A percentile compares a stretch with the other conserved stretches of the same genome.
phyloP scores from a whole-genome alignment of 2,888 invertebrate species.

The Lordiphosa andalusiaca region DNA sequence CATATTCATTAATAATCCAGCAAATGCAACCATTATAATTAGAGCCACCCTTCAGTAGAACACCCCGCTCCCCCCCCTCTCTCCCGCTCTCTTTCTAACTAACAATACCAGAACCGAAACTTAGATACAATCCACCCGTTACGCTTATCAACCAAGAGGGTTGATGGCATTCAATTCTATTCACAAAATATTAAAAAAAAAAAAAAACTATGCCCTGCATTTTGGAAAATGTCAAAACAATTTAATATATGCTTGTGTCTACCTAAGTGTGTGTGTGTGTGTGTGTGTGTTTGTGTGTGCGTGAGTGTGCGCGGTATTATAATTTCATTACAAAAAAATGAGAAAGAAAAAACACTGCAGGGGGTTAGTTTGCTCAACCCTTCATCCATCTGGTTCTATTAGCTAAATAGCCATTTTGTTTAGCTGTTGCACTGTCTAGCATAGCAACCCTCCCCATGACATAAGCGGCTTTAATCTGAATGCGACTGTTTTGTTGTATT shows the following conservation, averaged over 20 bases:
- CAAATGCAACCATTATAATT: slow-evolving; percentile 65
- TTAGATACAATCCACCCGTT: slow-evolving; percentile 48
- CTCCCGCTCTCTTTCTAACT: slow-evolving; percentile 9
- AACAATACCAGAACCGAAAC: slow-evolving; percentile 21
- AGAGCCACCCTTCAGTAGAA: slow-evolving; percentile 53
- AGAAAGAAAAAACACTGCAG: slow-evolving; percentile 38
- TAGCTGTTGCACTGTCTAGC: slow-evolving; percentile 50
- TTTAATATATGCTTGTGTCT: slow-evolving; percentile 40
- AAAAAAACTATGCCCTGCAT: slow-evolving; percentile 54
- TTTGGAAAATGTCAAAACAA: slow-evolving; percentile 74
- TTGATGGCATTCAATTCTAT: slow-evolving; percentile 37
- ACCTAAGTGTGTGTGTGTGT: slow-evolving; percentile 26
- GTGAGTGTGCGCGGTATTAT: slow-evolving; percentile 47
- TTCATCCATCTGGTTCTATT: slow-evolving; percentile 50
- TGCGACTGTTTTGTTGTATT: slow-evolving; percentile 31
- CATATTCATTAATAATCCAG: slow-evolving; percentile 50
- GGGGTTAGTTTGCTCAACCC: slow-evolving; percentile 72
- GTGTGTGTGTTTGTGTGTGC: slow-evolving; percentile 26
- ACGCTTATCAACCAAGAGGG: slow-evolving; percentile 45
- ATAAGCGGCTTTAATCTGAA: slow-evolving; percentile 62
- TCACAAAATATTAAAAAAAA: neutral
- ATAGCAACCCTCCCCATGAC: slow-evolving; percentile 11
- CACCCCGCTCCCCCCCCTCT: slow-evolving; percentile 2
- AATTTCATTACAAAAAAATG: slow-evolving; percentile 63
- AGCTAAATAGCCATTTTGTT: slow-evolving; percentile 77